Conservation (phyloP, 2,797 vertebrate species). For the Cirrhinus molitorella region DNA sequence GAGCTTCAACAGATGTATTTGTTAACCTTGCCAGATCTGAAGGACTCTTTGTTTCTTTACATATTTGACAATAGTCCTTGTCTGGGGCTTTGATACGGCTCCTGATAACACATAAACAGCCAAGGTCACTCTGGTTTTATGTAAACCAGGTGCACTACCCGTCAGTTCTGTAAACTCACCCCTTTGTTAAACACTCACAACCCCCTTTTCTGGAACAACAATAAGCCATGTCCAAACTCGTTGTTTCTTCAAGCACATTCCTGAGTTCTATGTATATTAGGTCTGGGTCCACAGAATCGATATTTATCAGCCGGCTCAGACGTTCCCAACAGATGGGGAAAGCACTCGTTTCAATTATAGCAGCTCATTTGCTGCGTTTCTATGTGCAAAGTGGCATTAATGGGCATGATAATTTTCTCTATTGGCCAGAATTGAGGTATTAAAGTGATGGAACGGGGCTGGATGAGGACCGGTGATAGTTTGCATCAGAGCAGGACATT, state of each 20-base stretch:
- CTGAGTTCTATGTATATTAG: constrained; percentile 21
- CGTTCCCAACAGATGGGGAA: constrained; percentile 50
- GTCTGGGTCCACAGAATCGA: constrained; percentile 5
- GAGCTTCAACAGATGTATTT: constrained; percentile 11
- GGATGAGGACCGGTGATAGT: constrained; percentile 24
- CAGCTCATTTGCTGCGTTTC: constrained; percentile 36
- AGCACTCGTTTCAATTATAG: constrained; percentile 52
- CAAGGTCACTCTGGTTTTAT: constrained; percentile 43
- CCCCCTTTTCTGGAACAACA: constrained; percentile 57
- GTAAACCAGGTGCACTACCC: constrained; percentile 42
- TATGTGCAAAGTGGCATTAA: constrained; percentile 41
- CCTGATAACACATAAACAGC: constrained; percentile 37
- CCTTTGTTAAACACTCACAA: constrained; percentile 50
- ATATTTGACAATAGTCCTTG: constrained; percentile 16
- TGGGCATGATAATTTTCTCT: constrained; percentile 39
- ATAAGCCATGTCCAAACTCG: constrained; percentile 40
- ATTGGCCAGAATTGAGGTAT: constrained; percentile 28
- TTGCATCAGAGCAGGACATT: neutral
- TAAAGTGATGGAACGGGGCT: constrained; percentile 32
- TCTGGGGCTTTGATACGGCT: constrained; percentile 11
- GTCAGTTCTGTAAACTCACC: constrained; percentile 24
- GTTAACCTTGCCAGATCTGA: constrained; percentile 29
- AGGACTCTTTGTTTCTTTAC: constrained; percentile 11
- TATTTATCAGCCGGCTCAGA: constrained; percentile 41
- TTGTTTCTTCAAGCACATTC: constrained; percentile 30